A percentile compares a stretch with the other conserved stretches of the same genome.
phyloP scores from a whole-genome alignment of 2,113 vertebrate species.

The Gavialis gangeticus region DNA sequence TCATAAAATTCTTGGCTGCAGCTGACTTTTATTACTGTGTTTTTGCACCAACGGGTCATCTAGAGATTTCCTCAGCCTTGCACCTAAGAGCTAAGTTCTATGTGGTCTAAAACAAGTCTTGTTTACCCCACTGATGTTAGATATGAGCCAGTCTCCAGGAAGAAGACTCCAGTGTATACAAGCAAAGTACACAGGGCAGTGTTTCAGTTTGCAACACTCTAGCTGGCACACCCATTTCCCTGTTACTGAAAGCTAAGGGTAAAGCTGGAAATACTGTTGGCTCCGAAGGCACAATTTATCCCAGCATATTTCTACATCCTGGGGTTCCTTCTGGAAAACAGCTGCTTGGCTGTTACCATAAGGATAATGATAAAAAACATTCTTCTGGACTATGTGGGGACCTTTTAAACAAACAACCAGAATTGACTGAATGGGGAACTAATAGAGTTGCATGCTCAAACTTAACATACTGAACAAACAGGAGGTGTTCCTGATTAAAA shows the following conservation, averaged over 20 bases:
- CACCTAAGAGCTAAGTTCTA: not conserved
- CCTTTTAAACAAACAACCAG: not conserved
- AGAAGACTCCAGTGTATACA: not conserved
- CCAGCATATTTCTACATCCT: not conserved
- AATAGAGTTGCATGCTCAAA: not conserved
- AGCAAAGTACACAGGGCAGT: not conserved
- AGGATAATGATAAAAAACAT: conserved; percentile 39
- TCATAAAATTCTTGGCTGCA: conserved; percentile 45
- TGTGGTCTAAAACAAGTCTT: not conserved
- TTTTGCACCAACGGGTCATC: conserved; percentile 23
- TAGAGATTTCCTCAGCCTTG: not conserved
- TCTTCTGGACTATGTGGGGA: not conserved
- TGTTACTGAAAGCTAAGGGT: not conserved
- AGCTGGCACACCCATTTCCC: not conserved
- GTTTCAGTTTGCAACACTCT: not conserved
- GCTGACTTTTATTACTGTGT: not conserved
- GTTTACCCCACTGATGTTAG: not conserved
- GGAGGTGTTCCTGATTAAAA: not conserved
- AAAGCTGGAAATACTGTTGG: not conserved
- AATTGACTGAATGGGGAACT: not conserved
- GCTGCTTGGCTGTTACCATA: not conserved
- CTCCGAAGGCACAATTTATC: not conserved
- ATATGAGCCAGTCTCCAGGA: not conserved
- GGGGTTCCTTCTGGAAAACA: conserved; percentile 17
- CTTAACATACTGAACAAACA: not conserved